Evolutionary conservation across 92 coral and sea anemone genomes (phyloP), one percentile per base, ranked within the genome.

Genomic region (Porites evermanni): DNA sequence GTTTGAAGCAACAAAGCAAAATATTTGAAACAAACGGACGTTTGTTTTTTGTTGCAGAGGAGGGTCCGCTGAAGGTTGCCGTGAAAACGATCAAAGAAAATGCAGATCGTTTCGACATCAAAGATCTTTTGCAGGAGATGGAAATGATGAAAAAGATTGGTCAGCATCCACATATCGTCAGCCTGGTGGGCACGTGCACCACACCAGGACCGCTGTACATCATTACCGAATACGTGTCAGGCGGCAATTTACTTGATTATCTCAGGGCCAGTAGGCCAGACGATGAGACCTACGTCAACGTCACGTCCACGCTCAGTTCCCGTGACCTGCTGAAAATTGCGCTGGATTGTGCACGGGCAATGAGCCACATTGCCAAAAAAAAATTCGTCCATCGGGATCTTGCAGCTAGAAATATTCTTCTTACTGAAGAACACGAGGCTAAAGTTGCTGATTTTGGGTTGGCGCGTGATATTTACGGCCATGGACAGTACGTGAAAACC

Each of bases 81-180:
- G 87, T 94, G 24, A 94, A 94, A 38, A 92, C 95, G 19, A 82
- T 93, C 23, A 94, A 94, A 69, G 88, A 79, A 24, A 74, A 74
- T 16, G 93, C 91, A 12, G 98, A 94, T 78, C 89, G 93, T 0
- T 93, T 84, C 77, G 98, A 94, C 69, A 67, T 86, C 75, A 94
- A 86, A 70, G 98, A 94, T 63, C 84, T 94, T 73, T 77, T 78
- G 44, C 89, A 76, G 47, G 98, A 94, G 32, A 89, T 94, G 89
- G 87, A 79, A 29, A 94, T 94, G 98, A 94, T 94, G 98, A 94
- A 94, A 64, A 95, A 94, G 88, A 91, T 94, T 79, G 96, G 98
- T 14, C 91, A 91, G 59, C 98, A 94, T 74, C 96, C 98, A 3
- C 91, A 94, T 84, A 91, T 94, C 21, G 96, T 94, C 64, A 94